Evolutionary conservation across 2,888 invertebrate species (phyloP).

Genomic region (Hymenopus coronatus): DNA sequence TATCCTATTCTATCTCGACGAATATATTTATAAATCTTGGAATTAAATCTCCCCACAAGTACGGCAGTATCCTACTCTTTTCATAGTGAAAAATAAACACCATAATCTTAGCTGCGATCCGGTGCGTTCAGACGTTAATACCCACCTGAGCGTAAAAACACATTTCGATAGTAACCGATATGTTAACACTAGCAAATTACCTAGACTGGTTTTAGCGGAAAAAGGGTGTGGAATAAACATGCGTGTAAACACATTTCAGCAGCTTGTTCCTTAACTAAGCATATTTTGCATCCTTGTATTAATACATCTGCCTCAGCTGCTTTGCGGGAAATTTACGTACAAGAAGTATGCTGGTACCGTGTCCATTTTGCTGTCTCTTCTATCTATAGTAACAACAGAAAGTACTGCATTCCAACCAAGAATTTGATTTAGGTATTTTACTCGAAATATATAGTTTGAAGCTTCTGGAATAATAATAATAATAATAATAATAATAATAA

Average conservation of each 20-base stretch:
- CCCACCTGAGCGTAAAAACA: background rate
- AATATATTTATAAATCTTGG: background rate
- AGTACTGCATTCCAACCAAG: too few relatives aligned
- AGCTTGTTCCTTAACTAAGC: background rate
- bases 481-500: too few relatives aligned
- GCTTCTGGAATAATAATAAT: too few relatives aligned
- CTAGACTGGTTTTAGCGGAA: background rate
- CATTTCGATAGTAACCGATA: background rate
- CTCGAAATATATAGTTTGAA: too few relatives aligned
- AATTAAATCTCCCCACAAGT: background rate
- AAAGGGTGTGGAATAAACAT: background rate
- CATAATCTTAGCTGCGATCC: background rate
- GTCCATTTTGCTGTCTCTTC: too few relatives aligned
- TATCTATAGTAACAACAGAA: too few relatives aligned
- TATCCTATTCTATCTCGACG: background rate
- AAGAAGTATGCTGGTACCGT: too few relatives aligned
- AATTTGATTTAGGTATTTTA: too few relatives aligned
- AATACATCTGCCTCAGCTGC: too few relatives aligned
- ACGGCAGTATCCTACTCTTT: background rate
- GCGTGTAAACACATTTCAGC: background rate
- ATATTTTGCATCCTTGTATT: background rate
- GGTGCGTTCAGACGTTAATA: background rate
- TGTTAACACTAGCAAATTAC: background rate
- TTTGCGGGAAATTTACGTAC: too few relatives aligned
- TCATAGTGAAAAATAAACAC: background rate